These are phyloP conservation scores for Meganola albula DNA, from an alignment of 2,888 invertebrate species.

Conservation along the genomic window DNA sequence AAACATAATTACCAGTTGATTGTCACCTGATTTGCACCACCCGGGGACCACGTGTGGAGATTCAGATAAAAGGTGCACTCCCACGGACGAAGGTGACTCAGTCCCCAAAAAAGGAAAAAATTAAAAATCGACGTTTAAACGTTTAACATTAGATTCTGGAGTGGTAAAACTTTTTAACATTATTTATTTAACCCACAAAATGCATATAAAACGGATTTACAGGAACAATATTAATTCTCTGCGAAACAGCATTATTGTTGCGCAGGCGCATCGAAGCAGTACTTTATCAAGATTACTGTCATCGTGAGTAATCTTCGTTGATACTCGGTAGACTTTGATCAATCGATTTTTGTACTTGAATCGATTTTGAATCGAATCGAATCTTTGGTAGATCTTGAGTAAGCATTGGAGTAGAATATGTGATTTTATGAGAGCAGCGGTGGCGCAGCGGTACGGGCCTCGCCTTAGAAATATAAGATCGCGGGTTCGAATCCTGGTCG, in stretches of 20 bases:
- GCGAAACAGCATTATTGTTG: conserved; percentile 18
- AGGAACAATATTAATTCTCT: conserved; percentile 20
- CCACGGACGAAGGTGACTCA: too few relatives aligned
- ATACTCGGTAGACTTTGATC: conserved; percentile 58
- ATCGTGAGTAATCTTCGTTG: conserved; percentile 54
- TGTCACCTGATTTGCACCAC: too few relatives aligned
- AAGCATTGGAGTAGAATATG: conserved; percentile 37
- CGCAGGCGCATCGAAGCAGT: conserved; percentile 33
- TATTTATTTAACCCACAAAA: background rate
- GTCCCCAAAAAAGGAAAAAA: too few relatives aligned
- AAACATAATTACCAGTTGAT: too few relatives aligned
- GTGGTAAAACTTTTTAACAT: too few relatives aligned
- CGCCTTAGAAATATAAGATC: too few relatives aligned
- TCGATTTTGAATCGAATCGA: conserved; percentile 28
- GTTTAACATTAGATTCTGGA: too few relatives aligned
- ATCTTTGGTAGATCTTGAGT: conserved; percentile 35
- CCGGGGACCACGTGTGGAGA: too few relatives aligned
- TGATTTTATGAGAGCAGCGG: conserved; percentile 35
- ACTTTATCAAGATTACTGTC: conserved; percentile 65
- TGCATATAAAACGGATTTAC: background rate
- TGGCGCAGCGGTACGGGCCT: too few relatives aligned
- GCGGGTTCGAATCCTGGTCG: too few relatives aligned
- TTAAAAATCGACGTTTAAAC: too few relatives aligned
- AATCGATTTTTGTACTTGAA: conserved; percentile 53
- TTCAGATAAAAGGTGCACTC: too few relatives aligned